Evolutionary conservation across 1,140 invertebrate genomes (phyloP).

Genomic region (Aphis craccivora): DNA sequence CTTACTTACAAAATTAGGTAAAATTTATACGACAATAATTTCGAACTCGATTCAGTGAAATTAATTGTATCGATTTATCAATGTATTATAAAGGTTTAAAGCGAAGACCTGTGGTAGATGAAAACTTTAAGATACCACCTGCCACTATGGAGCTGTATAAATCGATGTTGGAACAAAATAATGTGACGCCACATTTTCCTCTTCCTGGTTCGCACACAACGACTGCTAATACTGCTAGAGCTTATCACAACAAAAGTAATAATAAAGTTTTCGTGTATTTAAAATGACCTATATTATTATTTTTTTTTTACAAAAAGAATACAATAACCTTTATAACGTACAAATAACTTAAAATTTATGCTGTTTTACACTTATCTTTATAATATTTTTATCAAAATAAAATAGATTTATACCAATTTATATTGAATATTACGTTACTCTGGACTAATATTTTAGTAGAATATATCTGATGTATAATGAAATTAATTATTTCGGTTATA

Average conservation of each 20-base stretch:
- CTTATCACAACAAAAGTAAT: conserved; percentile 80
- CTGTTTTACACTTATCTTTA: not conserved
- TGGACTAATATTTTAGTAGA: not conserved
- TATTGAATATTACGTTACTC: not conserved
- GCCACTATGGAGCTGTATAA: conserved; percentile 81
- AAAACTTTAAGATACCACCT: conserved; percentile 73
- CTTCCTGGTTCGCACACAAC: conserved; percentile 73
- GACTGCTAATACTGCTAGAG: conserved; percentile 84
- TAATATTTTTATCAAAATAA: not conserved
- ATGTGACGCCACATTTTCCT: conserved; percentile 70
- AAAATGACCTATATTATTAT: not conserved
- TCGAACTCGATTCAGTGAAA: not conserved
- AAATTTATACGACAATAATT: not conserved
- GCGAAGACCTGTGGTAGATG: conserved; percentile 67
- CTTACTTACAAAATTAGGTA: conserved; percentile 42
- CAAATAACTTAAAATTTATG: not conserved
- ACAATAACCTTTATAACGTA: not conserved
- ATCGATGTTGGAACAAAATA: conserved; percentile 69
- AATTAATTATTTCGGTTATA: not conserved
- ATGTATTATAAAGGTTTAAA: conserved; percentile 71
- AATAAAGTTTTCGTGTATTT: too few relatives aligned
- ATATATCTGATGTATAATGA: not conserved
- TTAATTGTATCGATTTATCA: not conserved
- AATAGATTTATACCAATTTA: not conserved
- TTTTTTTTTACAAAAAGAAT: not conserved